Evolutionary conservation across 2,113 vertebrate species (phyloP), one percentile per base, ranked within the genome.

Genomic region (Muscicapa adusta): DNA sequence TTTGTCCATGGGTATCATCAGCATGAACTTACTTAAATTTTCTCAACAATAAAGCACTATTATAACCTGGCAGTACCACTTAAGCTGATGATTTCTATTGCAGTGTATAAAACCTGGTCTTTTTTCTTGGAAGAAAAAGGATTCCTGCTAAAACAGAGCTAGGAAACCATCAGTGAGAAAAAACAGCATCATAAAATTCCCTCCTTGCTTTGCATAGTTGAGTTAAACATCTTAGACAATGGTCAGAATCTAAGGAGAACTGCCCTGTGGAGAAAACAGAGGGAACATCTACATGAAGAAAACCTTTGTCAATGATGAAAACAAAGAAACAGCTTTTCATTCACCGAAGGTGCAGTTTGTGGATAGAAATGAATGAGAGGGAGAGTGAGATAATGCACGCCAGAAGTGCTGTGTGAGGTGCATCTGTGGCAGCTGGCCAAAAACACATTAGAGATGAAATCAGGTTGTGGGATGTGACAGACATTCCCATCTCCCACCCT

Each of bases 151-250:
- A 91, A 53, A 60, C 5, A 57, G 14, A 82, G 18, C 12, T 26
- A 54, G 54, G 24, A 84, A 89, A 60, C 3, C 29, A 82, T 14
- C 18, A 77, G 23, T 40, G 34, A 82, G 42, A 36, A 89, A 81
- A 75, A 11, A 1, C 6, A 9, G 9, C 7, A n/a, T 31, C 4
- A 7, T 25, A 36, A 43, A 15, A 53, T 3, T 1, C 2, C 3
- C 10, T 88, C 38, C 38, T 70, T 8, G 4, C 7, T 50, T 70
- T 3, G 0, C 0, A 1, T 12, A 50, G 6, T 16, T 56, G 50
- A 47, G 8, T 12, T 4, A 2, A 70, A 14, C 4, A 20, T 47
- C 23, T 45, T 54, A 25, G 7, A 50, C 17, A 8, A 4, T 23
- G 33, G 54, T 53, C 45, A 53, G 43, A 60, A 61, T 38, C 15